Base-by-base conservation (phyloP, 2,113 vertebrate genomes). In the Gobio gobio region DNA sequence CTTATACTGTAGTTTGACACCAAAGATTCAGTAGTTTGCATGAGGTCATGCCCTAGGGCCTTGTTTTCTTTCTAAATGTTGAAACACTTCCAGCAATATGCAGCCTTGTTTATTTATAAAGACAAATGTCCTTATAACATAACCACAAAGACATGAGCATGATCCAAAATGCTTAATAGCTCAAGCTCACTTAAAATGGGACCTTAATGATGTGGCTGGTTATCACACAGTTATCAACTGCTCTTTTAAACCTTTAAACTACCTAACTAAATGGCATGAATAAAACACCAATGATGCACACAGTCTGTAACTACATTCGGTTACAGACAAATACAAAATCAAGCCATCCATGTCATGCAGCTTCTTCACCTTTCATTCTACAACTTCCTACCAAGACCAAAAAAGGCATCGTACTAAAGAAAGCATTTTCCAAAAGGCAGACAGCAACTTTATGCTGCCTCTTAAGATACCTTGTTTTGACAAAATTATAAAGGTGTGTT, bases 191-290 rank as follows among this genome's bases (percentile, higher is more conserved):
- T 73, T 47, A 47, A 47, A 73, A 47, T 47, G 70, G 22, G 13
- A 43, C 70, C 43, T 73, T 73, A 73, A 73, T 73, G 70, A 47
- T 47, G 43, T 73, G 43, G 47, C 6, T 74, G 72, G 45, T 74
- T 74, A 26, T 74, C 72, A 74, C 68, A 72, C 70, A 74, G 72
- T 74, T 74, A 47, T 43, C 70, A 74, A 43, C 72, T 74, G 43
- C 72, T 74, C 72, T 24, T 74, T 49, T 26, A 74, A 74, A 74
- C 22, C 43, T 74, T 74, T 74, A 49, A 26, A 49, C 45, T 72
- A 66, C 10, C 20, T 72, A 72, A 72, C 36, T 74, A 49, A 47
- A 74, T 74, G n/a, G 12, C 6, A 49, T 22, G 51, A 77, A 58
- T 77, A 13, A 56, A 22, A 77, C 75, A 58, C n/a, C 49, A n/a